Evolutionary conservation across 2,113 vertebrate species (phyloP).

Genomic region (Menidia beryllina): DNA sequence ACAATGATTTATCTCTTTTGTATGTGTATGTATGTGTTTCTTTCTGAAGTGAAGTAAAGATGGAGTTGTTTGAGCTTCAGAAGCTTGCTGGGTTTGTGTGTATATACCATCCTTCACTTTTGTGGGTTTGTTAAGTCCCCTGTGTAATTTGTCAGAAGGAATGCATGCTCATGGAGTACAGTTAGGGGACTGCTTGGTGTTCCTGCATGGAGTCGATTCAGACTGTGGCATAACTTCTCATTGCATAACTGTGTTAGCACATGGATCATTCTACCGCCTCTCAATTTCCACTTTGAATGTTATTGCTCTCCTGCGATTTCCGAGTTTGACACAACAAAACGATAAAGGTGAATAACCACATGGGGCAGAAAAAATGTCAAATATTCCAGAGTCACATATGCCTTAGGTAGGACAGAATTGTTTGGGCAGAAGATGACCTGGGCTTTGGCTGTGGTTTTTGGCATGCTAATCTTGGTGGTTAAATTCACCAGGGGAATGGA

Average conservation of each 20-base stretch:
- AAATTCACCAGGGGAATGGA: conserved; percentile 7
- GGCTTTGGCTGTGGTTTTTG: conserved; percentile 17
- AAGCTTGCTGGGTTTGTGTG: not conserved
- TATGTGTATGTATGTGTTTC: conserved; percentile 13
- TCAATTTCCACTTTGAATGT: conserved; percentile 37
- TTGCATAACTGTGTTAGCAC: conserved; percentile 43
- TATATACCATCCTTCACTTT: not conserved
- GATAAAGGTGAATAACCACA: conserved; percentile 4
- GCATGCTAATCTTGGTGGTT: conserved; percentile 28
- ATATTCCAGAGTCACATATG: conserved; percentile 27
- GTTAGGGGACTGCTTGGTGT: conserved; percentile 16
- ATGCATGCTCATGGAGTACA: conserved; percentile 21
- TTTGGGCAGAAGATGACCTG: conserved; percentile 38
- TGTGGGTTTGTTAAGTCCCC: conserved; percentile 13
- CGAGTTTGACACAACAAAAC: conserved; percentile 18
- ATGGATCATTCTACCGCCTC: conserved; percentile 10
- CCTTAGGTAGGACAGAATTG: conserved; percentile 40
- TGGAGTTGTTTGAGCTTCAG: conserved; percentile 23
- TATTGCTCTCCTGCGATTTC: conserved; percentile 23
- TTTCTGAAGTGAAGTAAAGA: conserved; percentile 18
- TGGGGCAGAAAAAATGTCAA: too few species aligned
- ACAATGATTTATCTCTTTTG: too few species aligned
- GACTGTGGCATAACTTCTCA: conserved; percentile 26
- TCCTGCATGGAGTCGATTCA: conserved; percentile 49
- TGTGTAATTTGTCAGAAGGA: conserved; percentile 20